A percentile compares a stretch with the other conserved stretches of the same genome.
Evolutionary conservation across 1,140 invertebrate genomes (phyloP).

Genomic region (Monochamus saltuarius): DNA sequence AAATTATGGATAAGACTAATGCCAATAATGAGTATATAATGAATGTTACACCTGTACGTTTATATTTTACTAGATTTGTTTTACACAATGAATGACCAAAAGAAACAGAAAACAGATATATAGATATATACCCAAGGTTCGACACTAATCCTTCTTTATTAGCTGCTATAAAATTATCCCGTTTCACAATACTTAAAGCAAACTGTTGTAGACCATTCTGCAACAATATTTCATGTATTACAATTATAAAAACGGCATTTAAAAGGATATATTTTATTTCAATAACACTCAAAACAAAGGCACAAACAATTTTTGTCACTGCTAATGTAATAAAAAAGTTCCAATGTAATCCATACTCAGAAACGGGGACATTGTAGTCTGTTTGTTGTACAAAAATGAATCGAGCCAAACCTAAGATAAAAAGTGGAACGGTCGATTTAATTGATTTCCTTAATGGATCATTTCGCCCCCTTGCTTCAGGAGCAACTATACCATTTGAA

Average conservation of each 20-base stretch:
- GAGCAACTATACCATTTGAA: conserved; percentile 80
- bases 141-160: conserved; percentile 91
- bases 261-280: conserved; percentile 42
- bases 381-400: conserved; percentile 63
- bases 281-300: conserved; percentile 58
- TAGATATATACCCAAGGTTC: conserved; percentile 75
- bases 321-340: conserved; percentile 96
- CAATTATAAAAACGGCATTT: conserved; percentile 55
- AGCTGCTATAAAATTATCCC: conserved; percentile 68
- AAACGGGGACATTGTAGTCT: conserved; percentile 82
- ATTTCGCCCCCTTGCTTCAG: conserved; percentile 52
- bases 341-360: conserved; percentile 95
- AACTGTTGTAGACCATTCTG: conserved; percentile 66
- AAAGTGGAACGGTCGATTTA: conserved; percentile 56
- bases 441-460: conserved; percentile 48
- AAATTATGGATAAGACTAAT: conserved; percentile 54
- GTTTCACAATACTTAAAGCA: conserved; percentile 63
- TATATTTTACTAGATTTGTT: conserved; percentile 28
- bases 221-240: conserved; percentile 71
- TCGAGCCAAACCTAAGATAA: conserved; percentile 72
- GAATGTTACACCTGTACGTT: conserved; percentile 12
- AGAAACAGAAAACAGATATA: conserved; percentile 76
- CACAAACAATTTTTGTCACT: conserved; percentile 73
- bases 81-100: conserved; percentile 62
- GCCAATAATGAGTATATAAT: conserved; percentile 52